A percentile compares a stretch with the other conserved stretches of the same genome.
Conservation (phyloP, 2,113 vertebrate genomes). For the Tachysurus vachellii region DNA sequence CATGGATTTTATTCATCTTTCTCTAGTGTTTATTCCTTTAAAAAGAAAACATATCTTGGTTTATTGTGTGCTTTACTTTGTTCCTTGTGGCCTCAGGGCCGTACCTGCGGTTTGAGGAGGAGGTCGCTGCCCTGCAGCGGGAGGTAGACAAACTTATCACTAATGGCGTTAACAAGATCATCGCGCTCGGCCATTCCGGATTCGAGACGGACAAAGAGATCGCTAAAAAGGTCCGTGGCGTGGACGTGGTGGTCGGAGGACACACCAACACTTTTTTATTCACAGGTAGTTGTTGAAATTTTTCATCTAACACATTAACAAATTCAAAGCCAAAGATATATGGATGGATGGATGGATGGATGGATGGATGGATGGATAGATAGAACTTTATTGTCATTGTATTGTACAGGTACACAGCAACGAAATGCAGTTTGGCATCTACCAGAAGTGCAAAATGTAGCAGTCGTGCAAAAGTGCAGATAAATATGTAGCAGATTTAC, state of each 20-base stretch:
- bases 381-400: too few relatives aligned
- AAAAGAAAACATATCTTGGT: not conserved
- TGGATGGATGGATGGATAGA: too few relatives aligned
- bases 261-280: slow-evolving; percentile 94
- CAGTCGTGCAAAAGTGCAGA: too few relatives aligned
- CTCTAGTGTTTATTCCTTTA: not conserved
- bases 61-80: not conserved
- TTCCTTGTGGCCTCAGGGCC: slow-evolving; percentile 55
- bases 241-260: slow-evolving; percentile 91
- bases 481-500: too few relatives aligned
- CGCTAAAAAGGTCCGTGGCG: slow-evolving; percentile 82
- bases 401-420: too few relatives aligned
- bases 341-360: too few relatives aligned
- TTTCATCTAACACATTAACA: not conserved
- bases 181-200: slow-evolving; percentile 93
- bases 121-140: slow-evolving; percentile 78
- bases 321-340: not conserved
- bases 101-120: slow-evolving; percentile 81
- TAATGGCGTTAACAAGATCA: slow-evolving; percentile 85
- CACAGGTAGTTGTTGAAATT: slow-evolving; percentile 76
- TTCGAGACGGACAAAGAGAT: slow-evolving; percentile 82
- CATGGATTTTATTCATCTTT: not conserved
- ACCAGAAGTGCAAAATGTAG: too few relatives aligned
- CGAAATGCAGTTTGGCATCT: too few relatives aligned
- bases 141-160: slow-evolving; percentile 81